Conservation (phyloP, 1,140 invertebrate species). For the Condylostylus longicornis region DNA sequence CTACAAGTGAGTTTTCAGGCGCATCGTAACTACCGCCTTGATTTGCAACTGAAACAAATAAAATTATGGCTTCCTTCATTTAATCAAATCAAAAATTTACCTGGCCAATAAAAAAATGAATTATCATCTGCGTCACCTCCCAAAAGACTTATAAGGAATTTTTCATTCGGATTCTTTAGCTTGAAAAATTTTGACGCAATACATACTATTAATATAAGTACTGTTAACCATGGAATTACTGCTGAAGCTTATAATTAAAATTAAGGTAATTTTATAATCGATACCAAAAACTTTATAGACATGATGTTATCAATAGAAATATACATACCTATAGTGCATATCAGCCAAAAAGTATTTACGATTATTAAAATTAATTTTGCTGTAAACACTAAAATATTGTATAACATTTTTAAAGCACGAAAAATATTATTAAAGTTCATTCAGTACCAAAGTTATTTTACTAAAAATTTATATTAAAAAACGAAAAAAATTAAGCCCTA, state of each 20-base stretch:
- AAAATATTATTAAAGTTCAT: too few relatives aligned
- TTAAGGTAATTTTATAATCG: too few relatives aligned
- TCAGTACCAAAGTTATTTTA: too few relatives aligned
- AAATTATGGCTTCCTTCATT: too few relatives aligned
- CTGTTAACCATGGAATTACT: slow-evolving; percentile 24
- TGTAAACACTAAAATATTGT: slow-evolving; percentile 24
- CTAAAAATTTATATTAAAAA: too few relatives aligned
- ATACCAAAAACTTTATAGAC: too few relatives aligned
- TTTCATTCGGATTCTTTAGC: slow-evolving; percentile 24
- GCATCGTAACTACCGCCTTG: slow-evolving; percentile 28
- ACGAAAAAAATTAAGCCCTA: too few relatives aligned
- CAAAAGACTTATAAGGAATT: slow-evolving; percentile 20
- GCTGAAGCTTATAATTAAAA: too few relatives aligned
- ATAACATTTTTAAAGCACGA: slow-evolving; percentile 32
- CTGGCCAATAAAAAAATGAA: slow-evolving; percentile 26
- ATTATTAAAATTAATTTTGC: slow-evolving; percentile 23
- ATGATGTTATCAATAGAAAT: too few relatives aligned
- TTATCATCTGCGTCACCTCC: slow-evolving; percentile 15
- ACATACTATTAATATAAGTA: slow-evolving; percentile 22
- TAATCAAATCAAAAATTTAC: too few relatives aligned
- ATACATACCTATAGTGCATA: slow-evolving; percentile 28
- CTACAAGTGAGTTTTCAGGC: slow-evolving; percentile 28
- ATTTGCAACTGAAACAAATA: slow-evolving; percentile 25
- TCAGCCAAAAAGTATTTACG: slow-evolving; percentile 28
- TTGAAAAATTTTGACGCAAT: slow-evolving; percentile 29